Conservation (phyloP, 2,113 vertebrate species). For the Elgaria multicarinata region DNA sequence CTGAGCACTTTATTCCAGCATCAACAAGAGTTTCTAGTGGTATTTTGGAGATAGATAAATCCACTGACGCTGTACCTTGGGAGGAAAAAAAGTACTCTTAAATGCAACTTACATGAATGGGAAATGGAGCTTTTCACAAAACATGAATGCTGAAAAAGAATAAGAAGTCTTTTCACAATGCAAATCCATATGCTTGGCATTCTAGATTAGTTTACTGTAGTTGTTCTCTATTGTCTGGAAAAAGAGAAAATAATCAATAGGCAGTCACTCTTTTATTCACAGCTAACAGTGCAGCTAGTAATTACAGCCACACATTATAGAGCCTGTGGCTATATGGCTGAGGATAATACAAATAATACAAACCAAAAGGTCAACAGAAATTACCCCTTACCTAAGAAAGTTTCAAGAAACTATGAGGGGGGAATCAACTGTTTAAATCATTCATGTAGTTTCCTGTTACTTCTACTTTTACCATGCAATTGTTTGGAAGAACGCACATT, state of each 20-base stretch:
- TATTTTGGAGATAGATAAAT: slow-evolving; percentile 3
- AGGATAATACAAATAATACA: background rate
- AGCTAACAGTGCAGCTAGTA: background rate
- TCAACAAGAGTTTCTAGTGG: background rate
- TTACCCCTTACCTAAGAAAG: background rate
- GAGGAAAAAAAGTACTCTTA: background rate
- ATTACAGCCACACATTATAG: background rate
- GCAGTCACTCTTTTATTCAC: background rate
- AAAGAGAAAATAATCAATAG: background rate
- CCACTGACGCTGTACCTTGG: background rate
- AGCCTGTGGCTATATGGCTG: background rate
- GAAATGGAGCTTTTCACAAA: background rate
- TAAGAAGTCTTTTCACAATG: background rate
- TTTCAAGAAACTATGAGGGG: too few species aligned
- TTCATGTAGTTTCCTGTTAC: background rate
- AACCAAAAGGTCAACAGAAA: slow-evolving; percentile 17
- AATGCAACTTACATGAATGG: background rate
- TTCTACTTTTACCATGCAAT: background rate
- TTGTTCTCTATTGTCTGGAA: background rate
- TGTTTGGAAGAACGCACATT: background rate
- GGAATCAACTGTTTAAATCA: background rate
- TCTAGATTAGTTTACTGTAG: background rate
- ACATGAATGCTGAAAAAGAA: background rate
- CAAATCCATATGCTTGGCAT: background rate
- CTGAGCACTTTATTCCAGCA: background rate